Evolutionary conservation across 2,888 invertebrate species (phyloP).

Genomic region (Andrena bucephala): DNA sequence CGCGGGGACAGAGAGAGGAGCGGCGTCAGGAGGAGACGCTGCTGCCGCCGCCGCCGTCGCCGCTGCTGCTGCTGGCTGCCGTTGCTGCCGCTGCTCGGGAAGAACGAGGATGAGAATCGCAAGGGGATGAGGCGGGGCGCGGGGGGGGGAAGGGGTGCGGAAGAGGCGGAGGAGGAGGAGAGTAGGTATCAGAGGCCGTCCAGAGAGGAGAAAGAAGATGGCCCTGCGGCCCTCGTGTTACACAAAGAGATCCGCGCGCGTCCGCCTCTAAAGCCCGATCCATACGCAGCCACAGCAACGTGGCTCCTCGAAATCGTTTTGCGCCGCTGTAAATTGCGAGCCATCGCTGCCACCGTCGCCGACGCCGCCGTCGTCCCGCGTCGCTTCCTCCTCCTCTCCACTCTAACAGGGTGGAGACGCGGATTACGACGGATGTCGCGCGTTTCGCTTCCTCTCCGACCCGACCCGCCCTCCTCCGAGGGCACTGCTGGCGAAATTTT

Average conservation of each 20-base stretch:
- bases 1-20: constrained; percentile 66
- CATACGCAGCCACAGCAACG: constrained; percentile 65
- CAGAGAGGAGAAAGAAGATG: constrained; percentile 73
- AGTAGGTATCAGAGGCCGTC: constrained; percentile 65
- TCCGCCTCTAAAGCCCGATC: constrained; percentile 70
- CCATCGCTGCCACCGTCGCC: constrained; percentile 31
- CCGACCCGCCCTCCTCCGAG: not conserved
- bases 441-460: not conserved
- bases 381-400: constrained; percentile 18
- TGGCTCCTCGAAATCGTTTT: constrained; percentile 62
- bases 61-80: constrained; percentile 9
- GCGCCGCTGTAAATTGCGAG: constrained; percentile 65
- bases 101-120: constrained; percentile 45
- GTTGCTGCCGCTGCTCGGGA: constrained; percentile 26
- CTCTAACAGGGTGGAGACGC: not conserved
- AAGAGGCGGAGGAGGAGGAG: constrained; percentile 28
- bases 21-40: constrained; percentile 48
- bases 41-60: constrained; percentile 5
- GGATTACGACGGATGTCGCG: not conserved
- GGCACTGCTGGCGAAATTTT: not conserved
- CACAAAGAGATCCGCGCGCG: constrained; percentile 74
- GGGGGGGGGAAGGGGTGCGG: not conserved
- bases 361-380: not conserved
- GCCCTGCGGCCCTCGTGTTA: constrained; percentile 71
- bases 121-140: not conserved